A percentile compares a stretch with the other conserved stretches of the same genome.
These are phyloP conservation scores for Thecocarcelia acutangulata DNA, from an alignment of 2,888 invertebrate genomes.

Conservation along the genomic window DNA sequence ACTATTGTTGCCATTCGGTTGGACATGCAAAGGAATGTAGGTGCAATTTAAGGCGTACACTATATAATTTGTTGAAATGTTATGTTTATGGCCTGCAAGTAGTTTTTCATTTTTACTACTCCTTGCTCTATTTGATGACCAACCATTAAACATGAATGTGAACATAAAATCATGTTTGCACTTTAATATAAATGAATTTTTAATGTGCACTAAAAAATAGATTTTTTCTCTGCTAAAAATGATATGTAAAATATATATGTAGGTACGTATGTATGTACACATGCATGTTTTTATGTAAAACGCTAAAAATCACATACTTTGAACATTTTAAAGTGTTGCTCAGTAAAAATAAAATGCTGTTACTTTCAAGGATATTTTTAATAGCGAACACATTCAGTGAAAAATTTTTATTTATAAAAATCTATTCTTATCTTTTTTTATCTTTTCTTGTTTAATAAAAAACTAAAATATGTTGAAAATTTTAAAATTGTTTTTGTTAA, in stretches of 20 bases:
- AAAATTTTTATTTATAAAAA: too few species aligned
- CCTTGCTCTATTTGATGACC: constrained; percentile 30
- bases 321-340: not conserved
- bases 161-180: constrained; percentile 60
- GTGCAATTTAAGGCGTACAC: constrained; percentile 41
- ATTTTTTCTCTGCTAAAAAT: constrained; percentile 1
- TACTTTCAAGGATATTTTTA: not conserved
- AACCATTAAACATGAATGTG: constrained; percentile 49
- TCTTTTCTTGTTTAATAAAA: too few species aligned
- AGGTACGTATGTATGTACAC: too few species aligned
- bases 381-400: too few species aligned
- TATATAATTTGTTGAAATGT: constrained; percentile 62
- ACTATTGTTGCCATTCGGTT: constrained; percentile 1
- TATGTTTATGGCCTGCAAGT: constrained; percentile 21
- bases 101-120: constrained; percentile 37
- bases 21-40: constrained; percentile 21
- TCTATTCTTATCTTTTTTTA: too few species aligned
- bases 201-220: constrained; percentile 39
- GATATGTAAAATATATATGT: not conserved
- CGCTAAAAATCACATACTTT: not conserved
- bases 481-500: too few species aligned
- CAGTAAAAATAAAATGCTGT: constrained; percentile 8
- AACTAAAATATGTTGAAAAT: too few species aligned
- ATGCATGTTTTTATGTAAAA: not conserved
- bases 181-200: constrained; percentile 58